Percentiles rank a stretch among this genome's conserved stretches.
Evolutionary conservation across 1,140 invertebrate species (phyloP).

Genomic region (Drosophila willistoni): DNA sequence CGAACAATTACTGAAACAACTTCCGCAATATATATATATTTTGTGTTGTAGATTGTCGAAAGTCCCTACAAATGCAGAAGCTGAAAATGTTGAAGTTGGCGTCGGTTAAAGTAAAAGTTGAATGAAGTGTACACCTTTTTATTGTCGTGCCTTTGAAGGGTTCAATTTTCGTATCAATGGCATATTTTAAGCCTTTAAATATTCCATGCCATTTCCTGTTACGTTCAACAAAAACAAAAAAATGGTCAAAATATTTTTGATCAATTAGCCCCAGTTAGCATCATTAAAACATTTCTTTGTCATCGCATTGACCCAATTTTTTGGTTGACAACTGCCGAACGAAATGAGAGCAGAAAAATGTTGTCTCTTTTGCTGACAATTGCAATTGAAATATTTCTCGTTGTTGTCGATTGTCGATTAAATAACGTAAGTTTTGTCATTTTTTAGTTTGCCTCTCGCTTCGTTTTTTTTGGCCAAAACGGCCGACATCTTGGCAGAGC

Average conservation of each 20-base stretch:
- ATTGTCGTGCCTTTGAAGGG: too few species aligned
- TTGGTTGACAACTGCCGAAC: not conserved
- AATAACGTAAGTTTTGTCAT: slow-evolving; percentile 2
- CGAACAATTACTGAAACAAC: not conserved
- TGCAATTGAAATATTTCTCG: slow-evolving; percentile 44
- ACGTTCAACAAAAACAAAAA: not conserved
- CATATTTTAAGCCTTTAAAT: slow-evolving; percentile 5
- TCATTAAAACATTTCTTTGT: slow-evolving; percentile 20
- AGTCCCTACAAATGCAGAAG: not conserved
- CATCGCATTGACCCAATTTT: slow-evolving; percentile 19
- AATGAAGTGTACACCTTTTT: too few species aligned
- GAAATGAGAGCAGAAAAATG: slow-evolving; percentile 30
- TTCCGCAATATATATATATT: not conserved
- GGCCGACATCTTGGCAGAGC: too few species aligned
- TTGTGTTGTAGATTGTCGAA: not conserved
- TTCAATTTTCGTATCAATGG: too few species aligned
- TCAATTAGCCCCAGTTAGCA: slow-evolving; percentile 13
- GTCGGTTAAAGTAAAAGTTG: not conserved
- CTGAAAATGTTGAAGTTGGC: too few species aligned
- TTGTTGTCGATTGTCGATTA: slow-evolving; percentile 4
- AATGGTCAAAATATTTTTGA: not conserved
- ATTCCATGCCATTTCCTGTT: slow-evolving; percentile 65
- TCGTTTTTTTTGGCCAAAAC: not conserved
- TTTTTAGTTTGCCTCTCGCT: not conserved
- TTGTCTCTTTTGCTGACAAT: slow-evolving; percentile 43